Evolutionary conservation across 2,888 invertebrate genomes (phyloP), one percentile per base, ranked within the genome.

Genomic region (Plebejus melissa): DNA sequence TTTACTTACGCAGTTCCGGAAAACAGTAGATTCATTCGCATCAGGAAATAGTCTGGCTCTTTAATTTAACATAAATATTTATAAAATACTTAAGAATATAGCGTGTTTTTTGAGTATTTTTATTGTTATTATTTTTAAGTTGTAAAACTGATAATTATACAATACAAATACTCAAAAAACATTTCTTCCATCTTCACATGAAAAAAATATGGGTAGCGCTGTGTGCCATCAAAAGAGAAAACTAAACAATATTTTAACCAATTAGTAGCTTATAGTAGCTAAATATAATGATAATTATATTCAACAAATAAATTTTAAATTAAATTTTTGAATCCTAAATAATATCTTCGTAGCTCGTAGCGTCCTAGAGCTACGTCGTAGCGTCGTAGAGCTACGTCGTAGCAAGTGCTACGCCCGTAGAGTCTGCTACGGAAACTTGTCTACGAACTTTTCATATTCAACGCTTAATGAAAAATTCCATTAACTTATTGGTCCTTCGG

Each of bases 371-470:
- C 54, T 50, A n/a, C 28, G 32, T 36, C 65, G 65, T 65, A 65
- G 60, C 60, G 16, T 32, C 65, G 36, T 65, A 16, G 54, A 32
- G 57, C 54, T 50, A n/a, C 28, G 32, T 36, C 65, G 65, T 65
- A 65, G 65, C 65, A 32, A 65, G 36, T 65, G 60, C 65, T 65
- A 65, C 65, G 65, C 13, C 13, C 65, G 65, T 4, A 60, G 60
- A 60, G n/a, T 9, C 65, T 65, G 65, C 65, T 65, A 65, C 65
- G 65, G 60, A 60, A 65, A 65, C 32, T 32, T 60, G 65, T 65
- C 65, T 36, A 65, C 32, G 65, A 65, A 65, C 65, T 65, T 65
- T 36, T 65, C 65, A 65, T 65, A 65, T 65, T 65, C 32, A 65
- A 65, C 65, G 36, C 13, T 65, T 32, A 65, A 65, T 65, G 36